Evolutionary conservation across 2,797 vertebrate genomes (phyloP).

Genomic region (Ctenosaura bakeri): DNA sequence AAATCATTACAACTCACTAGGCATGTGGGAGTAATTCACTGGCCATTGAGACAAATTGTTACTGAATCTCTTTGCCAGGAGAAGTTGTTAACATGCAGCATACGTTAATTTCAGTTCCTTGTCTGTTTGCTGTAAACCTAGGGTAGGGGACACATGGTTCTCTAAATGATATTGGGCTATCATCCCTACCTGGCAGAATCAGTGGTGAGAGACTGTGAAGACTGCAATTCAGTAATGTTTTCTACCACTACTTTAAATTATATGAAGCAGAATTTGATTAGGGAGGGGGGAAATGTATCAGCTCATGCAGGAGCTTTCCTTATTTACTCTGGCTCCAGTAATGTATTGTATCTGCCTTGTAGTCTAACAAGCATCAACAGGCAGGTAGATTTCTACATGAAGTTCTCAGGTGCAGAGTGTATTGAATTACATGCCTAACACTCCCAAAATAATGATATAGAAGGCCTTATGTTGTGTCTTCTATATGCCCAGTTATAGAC

Average conservation of each 20-base stretch:
- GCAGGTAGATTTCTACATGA: background rate
- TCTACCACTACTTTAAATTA: background rate
- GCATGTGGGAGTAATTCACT: background rate
- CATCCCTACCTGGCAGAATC: background rate
- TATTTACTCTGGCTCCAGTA: no score
- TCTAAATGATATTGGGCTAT: background rate
- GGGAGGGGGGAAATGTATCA: background rate
- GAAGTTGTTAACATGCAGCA: background rate
- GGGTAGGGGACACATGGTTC: background rate
- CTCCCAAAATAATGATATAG: background rate
- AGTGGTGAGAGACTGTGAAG: background rate
- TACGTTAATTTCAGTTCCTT: background rate
- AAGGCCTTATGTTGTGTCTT: background rate
- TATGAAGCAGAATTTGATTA: background rate
- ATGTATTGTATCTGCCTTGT: background rate
- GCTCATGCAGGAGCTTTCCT: background rate
- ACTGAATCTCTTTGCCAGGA: background rate
- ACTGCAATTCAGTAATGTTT: background rate
- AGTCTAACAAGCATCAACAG: background rate
- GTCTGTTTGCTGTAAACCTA: background rate
- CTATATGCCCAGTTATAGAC: background rate
- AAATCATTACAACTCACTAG: background rate
- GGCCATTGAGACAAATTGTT: background rate
- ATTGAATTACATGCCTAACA: background rate
- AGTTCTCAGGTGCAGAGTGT: background rate